These are phyloP conservation scores for Lasioglossum oenotherae DNA, from an alignment of 2,888 invertebrate species.

Conservation along the genomic window DNA sequence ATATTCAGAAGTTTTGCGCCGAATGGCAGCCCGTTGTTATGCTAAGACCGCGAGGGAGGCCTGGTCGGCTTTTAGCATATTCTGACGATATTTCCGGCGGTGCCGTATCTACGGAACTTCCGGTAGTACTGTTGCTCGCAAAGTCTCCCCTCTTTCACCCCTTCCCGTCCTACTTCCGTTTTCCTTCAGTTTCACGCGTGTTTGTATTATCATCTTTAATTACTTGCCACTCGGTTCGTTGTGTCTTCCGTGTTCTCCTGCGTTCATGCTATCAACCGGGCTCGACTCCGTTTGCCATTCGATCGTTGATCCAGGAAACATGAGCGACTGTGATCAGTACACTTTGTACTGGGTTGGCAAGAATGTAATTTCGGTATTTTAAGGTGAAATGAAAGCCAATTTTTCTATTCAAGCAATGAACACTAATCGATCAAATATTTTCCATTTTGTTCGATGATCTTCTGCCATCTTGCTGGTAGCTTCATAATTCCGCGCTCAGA, in stretches of 20 bases:
- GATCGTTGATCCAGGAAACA: background rate
- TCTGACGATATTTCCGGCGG: constrained; percentile 78
- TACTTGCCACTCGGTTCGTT: constrained; percentile 66
- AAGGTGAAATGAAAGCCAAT: no score
- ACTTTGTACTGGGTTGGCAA: no score
- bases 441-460: no score
- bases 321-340: no score
- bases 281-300: background rate
- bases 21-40: constrained; percentile 80
- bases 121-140: constrained; percentile 44
- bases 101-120: constrained; percentile 66
- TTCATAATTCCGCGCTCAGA: no score
- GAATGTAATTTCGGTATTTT: no score
- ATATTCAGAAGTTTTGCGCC: constrained; percentile 80
- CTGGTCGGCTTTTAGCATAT: constrained; percentile 79
- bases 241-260: constrained; percentile 29
- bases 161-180: constrained; percentile 24
- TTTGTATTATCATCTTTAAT: constrained; percentile 77
- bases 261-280: background rate
- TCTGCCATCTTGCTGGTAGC: no score
- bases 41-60: constrained; percentile 77
- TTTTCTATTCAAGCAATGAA: no score
- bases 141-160: background rate
- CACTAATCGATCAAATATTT: no score
- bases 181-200: constrained; percentile 50